Evolutionary conservation across 2,888 invertebrate species (phyloP).

Genomic region (Sacculina carcini): DNA sequence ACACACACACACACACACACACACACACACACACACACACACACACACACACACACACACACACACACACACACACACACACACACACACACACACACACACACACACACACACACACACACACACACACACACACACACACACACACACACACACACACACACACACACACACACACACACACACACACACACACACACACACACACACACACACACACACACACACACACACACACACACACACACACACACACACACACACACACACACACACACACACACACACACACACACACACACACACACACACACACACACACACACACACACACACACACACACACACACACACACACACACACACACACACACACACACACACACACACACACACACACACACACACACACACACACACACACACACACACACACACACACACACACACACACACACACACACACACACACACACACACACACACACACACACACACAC

Average conservation of each 20-base stretch:
- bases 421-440: neutral
- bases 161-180: neutral
- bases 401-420: conserved; percentile 5
- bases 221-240: conserved; percentile 3
- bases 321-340: neutral
- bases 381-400: neutral
- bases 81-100: neutral
- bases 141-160: neutral
- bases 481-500: neutral
- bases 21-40: neutral
- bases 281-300: neutral
- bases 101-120: neutral
- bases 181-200: conserved; percentile 1
- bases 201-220: conserved; percentile 5
- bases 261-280: neutral
- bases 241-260: neutral
- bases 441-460: conserved; percentile 5
- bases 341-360: conserved; percentile 4
- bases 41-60: neutral
- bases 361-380: neutral
- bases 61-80: neutral
- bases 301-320: neutral
- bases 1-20: neutral
- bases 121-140: neutral
- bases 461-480: neutral